Conservation (phyloP, 2,797 vertebrate genomes). For the Ammospiza maritima region DNA sequence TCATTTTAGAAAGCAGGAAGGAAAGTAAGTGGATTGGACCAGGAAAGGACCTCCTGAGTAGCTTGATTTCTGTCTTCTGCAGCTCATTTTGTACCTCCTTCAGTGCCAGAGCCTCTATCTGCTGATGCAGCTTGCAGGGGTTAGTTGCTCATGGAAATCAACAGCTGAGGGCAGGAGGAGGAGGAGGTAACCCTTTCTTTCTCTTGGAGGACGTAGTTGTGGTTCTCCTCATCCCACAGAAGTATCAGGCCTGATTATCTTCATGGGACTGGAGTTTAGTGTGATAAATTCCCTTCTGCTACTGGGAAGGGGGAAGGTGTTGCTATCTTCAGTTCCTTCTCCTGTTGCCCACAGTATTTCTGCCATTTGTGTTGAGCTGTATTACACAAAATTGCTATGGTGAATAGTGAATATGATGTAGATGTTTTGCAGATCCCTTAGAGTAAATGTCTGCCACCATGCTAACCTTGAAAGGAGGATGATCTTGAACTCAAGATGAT, state of each 20-base stretch:
- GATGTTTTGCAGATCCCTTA: background rate
- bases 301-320: background rate
- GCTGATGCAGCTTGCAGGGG: background rate
- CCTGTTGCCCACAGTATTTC: background rate
- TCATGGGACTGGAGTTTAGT: background rate
- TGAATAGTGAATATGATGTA: background rate
- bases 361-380: background rate
- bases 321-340: background rate
- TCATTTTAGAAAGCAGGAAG: background rate
- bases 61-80: background rate
- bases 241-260: background rate
- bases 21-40: background rate
- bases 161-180: background rate
- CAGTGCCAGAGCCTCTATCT: background rate
- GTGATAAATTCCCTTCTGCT: background rate
- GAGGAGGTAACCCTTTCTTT: background rate
- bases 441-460: background rate
- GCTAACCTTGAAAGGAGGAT: background rate
- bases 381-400: background rate
- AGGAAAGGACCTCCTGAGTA: background rate
- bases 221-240: background rate
- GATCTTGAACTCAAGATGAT: background rate
- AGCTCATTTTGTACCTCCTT: background rate
- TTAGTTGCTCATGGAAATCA: background rate
- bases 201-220: rapidly evolving